These are phyloP conservation scores for Drosophila paramelanica DNA, from an alignment of 2,888 invertebrate genomes.

Conservation along the genomic window DNA sequence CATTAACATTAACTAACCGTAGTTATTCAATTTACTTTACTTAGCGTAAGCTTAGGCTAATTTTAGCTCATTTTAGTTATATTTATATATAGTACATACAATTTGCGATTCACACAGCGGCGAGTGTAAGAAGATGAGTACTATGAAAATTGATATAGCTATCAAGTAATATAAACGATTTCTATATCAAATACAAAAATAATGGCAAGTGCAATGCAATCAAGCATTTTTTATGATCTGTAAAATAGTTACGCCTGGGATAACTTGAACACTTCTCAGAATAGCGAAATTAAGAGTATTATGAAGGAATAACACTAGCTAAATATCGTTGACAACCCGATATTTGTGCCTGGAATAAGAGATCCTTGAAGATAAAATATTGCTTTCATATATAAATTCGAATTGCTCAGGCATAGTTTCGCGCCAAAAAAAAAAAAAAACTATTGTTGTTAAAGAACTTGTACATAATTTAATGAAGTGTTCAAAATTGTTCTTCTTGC, in stretches of 20 bases:
- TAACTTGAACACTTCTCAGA: slow-evolving; percentile 48
- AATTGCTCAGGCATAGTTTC: slow-evolving; percentile 12
- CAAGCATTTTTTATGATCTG: slow-evolving; percentile 35
- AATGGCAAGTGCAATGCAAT: slow-evolving; percentile 78
- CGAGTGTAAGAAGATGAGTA: slow-evolving; percentile 34
- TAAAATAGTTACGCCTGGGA: slow-evolving; percentile 31
- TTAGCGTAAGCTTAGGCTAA: slow-evolving; percentile 30
- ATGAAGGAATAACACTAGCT: background rate
- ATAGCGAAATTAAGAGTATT: slow-evolving; percentile 26
- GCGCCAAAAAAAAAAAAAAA: background rate
- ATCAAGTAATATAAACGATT: slow-evolving; percentile 25
- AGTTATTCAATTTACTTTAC: slow-evolving; percentile 49
- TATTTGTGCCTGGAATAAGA: slow-evolving; percentile 22
- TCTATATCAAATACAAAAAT: slow-evolving; percentile 60
- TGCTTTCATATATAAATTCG: slow-evolving; percentile 28
- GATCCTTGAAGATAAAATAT: slow-evolving; percentile 24
- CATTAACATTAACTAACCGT: slow-evolving; percentile 42
- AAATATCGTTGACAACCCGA: background rate
- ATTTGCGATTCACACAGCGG: slow-evolving; percentile 33
- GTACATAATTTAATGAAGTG: slow-evolving; percentile 35
- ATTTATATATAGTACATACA: slow-evolving; percentile 41
- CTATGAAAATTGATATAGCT: slow-evolving; percentile 2
- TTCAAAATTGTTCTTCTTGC: slow-evolving; percentile 24
- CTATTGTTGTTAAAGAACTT: background rate
- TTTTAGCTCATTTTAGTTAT: slow-evolving; percentile 22